These are phyloP conservation scores for Rhagoletis zephyria DNA, from an alignment of 1,140 invertebrate genomes.

Conservation along the genomic window DNA sequence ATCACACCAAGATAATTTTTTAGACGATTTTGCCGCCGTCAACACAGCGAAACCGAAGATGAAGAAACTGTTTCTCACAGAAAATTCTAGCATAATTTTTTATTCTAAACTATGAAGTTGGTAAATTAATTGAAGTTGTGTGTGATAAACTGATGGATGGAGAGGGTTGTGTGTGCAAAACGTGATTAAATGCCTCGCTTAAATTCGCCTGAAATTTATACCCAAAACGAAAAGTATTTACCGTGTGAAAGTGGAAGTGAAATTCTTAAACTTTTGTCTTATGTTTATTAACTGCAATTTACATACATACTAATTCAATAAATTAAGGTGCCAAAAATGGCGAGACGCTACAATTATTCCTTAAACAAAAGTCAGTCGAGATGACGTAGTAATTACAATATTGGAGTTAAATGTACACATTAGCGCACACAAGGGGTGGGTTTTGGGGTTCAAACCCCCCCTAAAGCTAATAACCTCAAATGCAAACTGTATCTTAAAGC, in stretches of 20 bases:
- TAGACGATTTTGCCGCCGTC: neutral
- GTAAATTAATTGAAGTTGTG: neutral
- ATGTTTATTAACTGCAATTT: neutral
- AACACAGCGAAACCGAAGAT: neutral
- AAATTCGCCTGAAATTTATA: neutral
- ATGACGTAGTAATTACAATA: neutral
- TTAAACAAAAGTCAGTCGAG: neutral
- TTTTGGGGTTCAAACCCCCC: too few species aligned
- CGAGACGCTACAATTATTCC: neutral
- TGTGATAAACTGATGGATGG: neutral
- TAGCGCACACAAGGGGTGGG: too few species aligned
- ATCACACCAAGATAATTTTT: constrained; percentile 66
- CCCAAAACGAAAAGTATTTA: neutral
- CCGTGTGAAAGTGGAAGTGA: neutral
- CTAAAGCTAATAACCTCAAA: too few species aligned
- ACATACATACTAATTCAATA: neutral
- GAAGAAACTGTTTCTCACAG: neutral
- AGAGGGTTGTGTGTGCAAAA: neutral
- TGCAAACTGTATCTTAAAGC: too few species aligned
- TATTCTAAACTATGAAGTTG: neutral
- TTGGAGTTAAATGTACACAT: neutral
- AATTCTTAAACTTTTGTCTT: neutral
- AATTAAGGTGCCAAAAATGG: neutral
- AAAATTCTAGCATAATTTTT: neutral
- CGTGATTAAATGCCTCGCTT: neutral